Base-by-base conservation (phyloP, 1,140 invertebrate species). In the Probaryconus sp. region DNA sequence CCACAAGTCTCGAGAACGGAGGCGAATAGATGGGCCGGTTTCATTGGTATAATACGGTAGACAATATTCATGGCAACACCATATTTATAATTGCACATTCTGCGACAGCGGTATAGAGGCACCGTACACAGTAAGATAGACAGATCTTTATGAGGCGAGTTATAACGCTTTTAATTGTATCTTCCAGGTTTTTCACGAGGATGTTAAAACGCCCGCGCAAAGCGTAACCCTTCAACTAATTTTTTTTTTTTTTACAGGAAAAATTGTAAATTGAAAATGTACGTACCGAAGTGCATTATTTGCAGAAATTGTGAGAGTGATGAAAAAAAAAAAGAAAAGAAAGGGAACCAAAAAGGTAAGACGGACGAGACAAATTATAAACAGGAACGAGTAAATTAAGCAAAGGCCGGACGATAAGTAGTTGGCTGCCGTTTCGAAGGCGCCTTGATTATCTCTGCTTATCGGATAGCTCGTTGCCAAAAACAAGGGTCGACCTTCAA, bases 11-110 rank as follows among this genome's bases (percentile, higher is more conserved):
- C n/a, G 13, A 20, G 51, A 68, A 24, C 33, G 43, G 40, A 33
- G 50, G 16, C 48, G 61, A 45, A 37, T 14, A 30, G 2, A 65
- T 56, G 55, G 61, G 16, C 20, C 31, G 10, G 31, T 53, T 64
- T 55, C 47, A 65, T 65, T 65, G 61, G 51, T 47, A 24, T 45
- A 60, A 60, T 68, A 58, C 43, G 26, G 20, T 21, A 13, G 13
- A 24, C 4, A 37, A 60, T 45, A 68, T 53, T 56, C 45, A 37
- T 21, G 60, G 51, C 72, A 60, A 33, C 33, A 45, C n/a, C 37
- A 63, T 76, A 76, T 80, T 78, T 79, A 80, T 80, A 80, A 80
- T 80, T 80, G 71, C 78, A n/a, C n/a, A n/a, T n/a, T n/a, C n/a
- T n/a, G n/a, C n/a, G n/a, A n/a, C n/a, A n/a, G n/a, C n/a, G n/a